Percentiles rank a stretch among this genome's conserved stretches.
Evolutionary conservation across 2,797 vertebrate species (phyloP).

Genomic region (Pempheris klunzingeri): DNA sequence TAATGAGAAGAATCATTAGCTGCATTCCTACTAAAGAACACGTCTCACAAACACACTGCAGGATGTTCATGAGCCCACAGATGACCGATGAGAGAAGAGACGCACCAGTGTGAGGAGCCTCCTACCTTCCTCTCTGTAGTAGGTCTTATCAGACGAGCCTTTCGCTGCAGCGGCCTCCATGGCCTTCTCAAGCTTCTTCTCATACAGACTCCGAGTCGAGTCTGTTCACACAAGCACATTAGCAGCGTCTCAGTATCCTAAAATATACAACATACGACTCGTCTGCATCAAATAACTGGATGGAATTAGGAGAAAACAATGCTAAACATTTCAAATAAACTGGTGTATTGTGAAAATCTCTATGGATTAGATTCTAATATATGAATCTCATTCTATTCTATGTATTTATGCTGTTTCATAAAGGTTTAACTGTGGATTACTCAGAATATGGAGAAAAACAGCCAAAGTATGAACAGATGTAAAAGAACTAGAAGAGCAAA

Average conservation of each 20-base stretch:
- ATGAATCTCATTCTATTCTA: neutral
- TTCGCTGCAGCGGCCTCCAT: conserved; percentile 58
- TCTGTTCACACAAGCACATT: conserved; percentile 57
- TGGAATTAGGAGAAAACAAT: neutral
- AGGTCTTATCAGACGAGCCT: conserved; percentile 79
- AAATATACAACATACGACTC: neutral
- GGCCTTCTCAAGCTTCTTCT: conserved; percentile 78
- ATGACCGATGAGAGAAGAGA: too few species aligned
- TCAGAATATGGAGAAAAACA: neutral
- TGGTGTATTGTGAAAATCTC: neutral
- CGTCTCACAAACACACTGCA: neutral
- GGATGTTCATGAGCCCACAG: neutral
- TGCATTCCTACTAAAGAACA: neutral
- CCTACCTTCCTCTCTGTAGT: conserved; percentile 85
- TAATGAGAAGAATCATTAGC: neutral
- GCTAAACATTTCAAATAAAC: neutral
- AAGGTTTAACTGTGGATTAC: too few species aligned
- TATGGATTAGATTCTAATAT: neutral
- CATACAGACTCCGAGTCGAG: conserved; percentile 78
- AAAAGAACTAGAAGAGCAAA: neutral
- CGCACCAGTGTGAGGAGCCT: neutral
- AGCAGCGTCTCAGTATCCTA: neutral
- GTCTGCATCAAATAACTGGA: neutral
- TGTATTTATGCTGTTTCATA: neutral
- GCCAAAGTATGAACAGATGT: neutral